Evolutionary conservation across 2,888 invertebrate genomes (phyloP).

Genomic region (Dynastes maya): DNA sequence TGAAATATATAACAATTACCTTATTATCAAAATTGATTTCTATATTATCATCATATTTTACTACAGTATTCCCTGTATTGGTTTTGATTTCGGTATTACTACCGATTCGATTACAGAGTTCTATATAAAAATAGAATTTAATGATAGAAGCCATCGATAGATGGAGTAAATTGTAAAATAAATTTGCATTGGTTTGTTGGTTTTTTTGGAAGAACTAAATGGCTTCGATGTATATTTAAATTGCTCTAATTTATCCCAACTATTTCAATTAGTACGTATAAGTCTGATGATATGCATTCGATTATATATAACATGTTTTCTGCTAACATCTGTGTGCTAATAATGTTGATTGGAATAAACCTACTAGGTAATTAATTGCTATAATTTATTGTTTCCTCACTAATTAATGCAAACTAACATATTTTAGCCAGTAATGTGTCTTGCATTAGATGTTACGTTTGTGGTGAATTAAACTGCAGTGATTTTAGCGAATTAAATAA

Average conservation of each 20-base stretch:
- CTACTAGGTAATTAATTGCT: slow-evolving; percentile 40
- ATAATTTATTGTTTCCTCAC: slow-evolving; percentile 23
- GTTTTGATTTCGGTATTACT: too few relatives aligned
- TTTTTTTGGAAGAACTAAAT: background rate
- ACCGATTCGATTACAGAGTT: too few relatives aligned
- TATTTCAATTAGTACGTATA: slow-evolving; percentile 31
- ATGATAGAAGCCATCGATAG: background rate
- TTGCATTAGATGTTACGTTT: slow-evolving; percentile 40
- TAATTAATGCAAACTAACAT: slow-evolving; percentile 39
- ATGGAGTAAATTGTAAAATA: background rate
- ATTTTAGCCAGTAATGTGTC: slow-evolving; percentile 42
- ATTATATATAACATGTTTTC: slow-evolving; percentile 26
- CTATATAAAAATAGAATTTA: too few relatives aligned
- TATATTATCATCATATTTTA: too few relatives aligned
- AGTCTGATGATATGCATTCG: slow-evolving; percentile 18
- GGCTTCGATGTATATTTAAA: slow-evolving; percentile 29
- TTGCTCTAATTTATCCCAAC: slow-evolving; percentile 32
- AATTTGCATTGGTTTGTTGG: slow-evolving; percentile 1
- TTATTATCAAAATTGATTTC: too few relatives aligned
- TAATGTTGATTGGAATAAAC: slow-evolving; percentile 28
- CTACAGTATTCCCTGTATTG: too few relatives aligned
- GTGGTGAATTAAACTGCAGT: slow-evolving; percentile 38
- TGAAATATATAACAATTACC: too few relatives aligned
- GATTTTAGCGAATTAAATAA: slow-evolving; percentile 32
- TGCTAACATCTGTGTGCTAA: slow-evolving; percentile 28